Evolutionary conservation across 2,113 vertebrate genomes (phyloP).

Genomic region (Nothocercus nigrocapillus): DNA sequence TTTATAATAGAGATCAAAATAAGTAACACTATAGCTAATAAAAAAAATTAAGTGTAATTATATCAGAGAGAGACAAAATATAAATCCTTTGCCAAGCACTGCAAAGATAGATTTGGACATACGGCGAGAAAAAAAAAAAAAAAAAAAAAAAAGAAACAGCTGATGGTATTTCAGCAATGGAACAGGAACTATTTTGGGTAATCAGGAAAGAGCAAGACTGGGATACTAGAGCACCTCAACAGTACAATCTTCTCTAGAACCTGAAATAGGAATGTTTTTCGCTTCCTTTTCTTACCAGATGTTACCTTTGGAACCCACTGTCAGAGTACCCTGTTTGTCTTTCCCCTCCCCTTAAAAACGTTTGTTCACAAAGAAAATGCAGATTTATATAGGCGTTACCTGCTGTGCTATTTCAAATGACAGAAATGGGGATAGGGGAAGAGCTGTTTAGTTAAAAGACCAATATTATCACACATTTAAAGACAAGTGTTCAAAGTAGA

Average conservation of each 20-base stretch:
- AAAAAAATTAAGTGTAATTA: neutral
- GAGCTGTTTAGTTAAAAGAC: neutral
- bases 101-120: neutral
- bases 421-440: neutral
- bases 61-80: neutral
- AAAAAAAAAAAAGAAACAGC: neutral
- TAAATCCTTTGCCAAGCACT: neutral
- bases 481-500: too few relatives aligned
- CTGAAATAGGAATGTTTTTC: rapidly evolving
- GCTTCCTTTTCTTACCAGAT: neutral
- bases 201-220: neutral
- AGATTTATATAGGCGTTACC: neutral
- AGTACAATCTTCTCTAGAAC: neutral
- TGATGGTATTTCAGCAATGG: neutral
- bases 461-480: too few relatives aligned
- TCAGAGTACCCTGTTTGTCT: neutral
- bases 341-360: neutral
- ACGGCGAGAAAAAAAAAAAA: too few relatives aligned
- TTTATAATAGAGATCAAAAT: neutral
- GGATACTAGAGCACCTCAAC: neutral
- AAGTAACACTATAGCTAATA: neutral
- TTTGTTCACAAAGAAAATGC: neutral
- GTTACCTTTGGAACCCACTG: neutral
- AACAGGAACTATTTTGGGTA: neutral
- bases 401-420: neutral